phyloP scores from a whole-genome alignment of 2,888 invertebrate species.

The Machimus rusticus region DNA sequence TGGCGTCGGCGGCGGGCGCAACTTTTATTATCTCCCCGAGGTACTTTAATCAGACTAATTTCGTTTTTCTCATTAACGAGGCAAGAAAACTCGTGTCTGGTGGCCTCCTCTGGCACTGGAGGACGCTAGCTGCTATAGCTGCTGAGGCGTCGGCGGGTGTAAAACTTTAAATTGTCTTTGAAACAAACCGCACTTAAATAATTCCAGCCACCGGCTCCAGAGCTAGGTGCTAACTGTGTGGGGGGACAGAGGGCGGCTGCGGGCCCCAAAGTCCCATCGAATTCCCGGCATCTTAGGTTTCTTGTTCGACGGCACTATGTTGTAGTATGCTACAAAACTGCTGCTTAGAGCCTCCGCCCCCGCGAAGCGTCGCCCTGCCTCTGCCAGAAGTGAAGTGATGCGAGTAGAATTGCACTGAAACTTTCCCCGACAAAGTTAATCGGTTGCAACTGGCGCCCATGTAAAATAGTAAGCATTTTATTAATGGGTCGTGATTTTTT shows the following conservation, averaged over 20 bases:
- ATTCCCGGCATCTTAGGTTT: background rate
- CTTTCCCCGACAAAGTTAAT: background rate
- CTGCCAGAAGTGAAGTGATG: background rate
- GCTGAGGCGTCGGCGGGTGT: background rate
- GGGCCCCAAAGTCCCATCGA: background rate
- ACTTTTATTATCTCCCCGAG: constrained; percentile 37
- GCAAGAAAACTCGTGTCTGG: background rate
- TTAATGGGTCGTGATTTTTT: background rate
- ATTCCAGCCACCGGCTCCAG: background rate
- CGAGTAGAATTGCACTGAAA: background rate
- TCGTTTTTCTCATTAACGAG: constrained; percentile 38
- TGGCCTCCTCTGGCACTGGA: background rate
- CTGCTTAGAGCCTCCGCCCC: background rate
- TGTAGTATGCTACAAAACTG: background rate
- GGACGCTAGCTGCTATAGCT: background rate
- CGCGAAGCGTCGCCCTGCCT: background rate
- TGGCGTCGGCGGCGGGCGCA: background rate
- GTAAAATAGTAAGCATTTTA: background rate
- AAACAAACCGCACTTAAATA: constrained; percentile 34
- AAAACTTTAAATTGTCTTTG: constrained; percentile 32
- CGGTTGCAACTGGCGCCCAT: background rate
- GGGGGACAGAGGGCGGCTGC: background rate
- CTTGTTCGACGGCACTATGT: background rate
- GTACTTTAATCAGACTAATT: constrained; percentile 40
- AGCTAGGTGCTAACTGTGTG: background rate